phyloP scores from a whole-genome alignment of 1,140 invertebrate species.

The Drosophila mauritiana region DNA sequence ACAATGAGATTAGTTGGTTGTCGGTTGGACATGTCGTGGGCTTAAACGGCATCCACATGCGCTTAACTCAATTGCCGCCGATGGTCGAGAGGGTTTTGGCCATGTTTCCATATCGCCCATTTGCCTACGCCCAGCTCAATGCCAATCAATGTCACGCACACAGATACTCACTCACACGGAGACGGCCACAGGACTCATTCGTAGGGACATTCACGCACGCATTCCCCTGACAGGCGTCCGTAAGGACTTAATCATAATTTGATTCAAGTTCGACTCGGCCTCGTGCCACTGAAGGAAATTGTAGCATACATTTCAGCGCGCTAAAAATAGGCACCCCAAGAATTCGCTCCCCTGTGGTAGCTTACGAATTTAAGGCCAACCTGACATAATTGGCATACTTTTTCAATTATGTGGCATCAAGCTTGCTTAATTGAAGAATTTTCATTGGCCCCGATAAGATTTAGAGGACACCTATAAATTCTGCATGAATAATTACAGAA shows the following conservation, averaged over 20 bases:
- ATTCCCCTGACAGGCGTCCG: conserved; percentile 59
- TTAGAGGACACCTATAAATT: not conserved
- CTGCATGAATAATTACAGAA: not conserved
- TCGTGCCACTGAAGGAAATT: conserved; percentile 50
- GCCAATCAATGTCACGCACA: conserved; percentile 56
- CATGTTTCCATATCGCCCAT: conserved; percentile 11
- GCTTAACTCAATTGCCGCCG: conserved; percentile 47
- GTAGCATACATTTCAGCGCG: conserved; percentile 52
- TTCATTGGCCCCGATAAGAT: conserved; percentile 4
- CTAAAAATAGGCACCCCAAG: conserved; percentile 40
- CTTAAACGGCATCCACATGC: conserved; percentile 49
- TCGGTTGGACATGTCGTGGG: conserved; percentile 26
- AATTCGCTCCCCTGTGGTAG: conserved; percentile 11
- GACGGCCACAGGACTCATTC: conserved; percentile 9
- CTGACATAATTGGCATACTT: conserved; percentile 35
- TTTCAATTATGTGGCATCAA: conserved; percentile 17
- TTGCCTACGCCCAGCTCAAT: conserved; percentile 48
- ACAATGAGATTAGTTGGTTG: conserved; percentile 47
- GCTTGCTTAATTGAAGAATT: conserved; percentile 22
- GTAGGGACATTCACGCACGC: conserved; percentile 38
- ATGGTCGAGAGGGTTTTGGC: conserved; percentile 21
- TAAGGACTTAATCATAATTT: conserved; percentile 66
- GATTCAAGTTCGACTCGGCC: conserved; percentile 51
- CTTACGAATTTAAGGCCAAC: conserved; percentile 29
- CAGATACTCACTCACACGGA: conserved; percentile 5